Conservation (phyloP, 92 coral and sea anemone species). For the Actinernus sp. region DNA sequence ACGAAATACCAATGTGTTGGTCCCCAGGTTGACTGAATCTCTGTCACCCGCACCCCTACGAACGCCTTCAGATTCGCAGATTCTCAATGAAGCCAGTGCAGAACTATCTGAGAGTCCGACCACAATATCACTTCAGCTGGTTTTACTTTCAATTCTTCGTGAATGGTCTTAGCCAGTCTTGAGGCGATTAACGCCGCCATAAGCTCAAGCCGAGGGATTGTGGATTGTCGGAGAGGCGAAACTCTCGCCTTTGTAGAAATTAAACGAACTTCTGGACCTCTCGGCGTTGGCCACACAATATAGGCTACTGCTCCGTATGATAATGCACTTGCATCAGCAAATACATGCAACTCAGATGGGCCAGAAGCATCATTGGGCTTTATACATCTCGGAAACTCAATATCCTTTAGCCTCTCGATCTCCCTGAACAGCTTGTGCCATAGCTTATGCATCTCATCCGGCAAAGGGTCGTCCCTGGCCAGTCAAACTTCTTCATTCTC, state of each 20-base stretch:
- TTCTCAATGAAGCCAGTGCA: constrained; percentile 34
- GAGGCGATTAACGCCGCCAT: too few species aligned
- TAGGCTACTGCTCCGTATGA: constrained; percentile 64
- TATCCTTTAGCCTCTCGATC: constrained; percentile 10
- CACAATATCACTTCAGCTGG: constrained; percentile 22
- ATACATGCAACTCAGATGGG: constrained; percentile 34
- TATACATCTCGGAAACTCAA: constrained; percentile 36
- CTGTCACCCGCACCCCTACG: constrained; percentile 42
- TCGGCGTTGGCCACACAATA: constrained; percentile 35
- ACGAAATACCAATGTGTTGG: constrained; percentile 22
- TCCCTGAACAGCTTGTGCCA: constrained; percentile 34
- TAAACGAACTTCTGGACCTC: constrained; percentile 29
- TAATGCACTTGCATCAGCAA: constrained; percentile 34
- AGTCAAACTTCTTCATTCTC: constrained; percentile 42
- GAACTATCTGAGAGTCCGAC: constrained; percentile 46
- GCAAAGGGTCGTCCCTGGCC: constrained; percentile 64
- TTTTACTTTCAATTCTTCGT: constrained; percentile 19
- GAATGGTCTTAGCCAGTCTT: constrained; percentile 23
- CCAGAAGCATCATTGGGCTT: constrained; percentile 16
- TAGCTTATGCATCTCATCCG: constrained; percentile 13
- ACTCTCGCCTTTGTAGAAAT: too few species aligned
- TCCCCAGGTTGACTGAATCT: constrained; percentile 47
- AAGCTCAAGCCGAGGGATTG: too few species aligned
- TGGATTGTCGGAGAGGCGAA: too few species aligned
- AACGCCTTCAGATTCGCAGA: constrained; percentile 28